Conservation (phyloP, 2,888 invertebrate species). For the Scelioninae gen. 1 region DNA sequence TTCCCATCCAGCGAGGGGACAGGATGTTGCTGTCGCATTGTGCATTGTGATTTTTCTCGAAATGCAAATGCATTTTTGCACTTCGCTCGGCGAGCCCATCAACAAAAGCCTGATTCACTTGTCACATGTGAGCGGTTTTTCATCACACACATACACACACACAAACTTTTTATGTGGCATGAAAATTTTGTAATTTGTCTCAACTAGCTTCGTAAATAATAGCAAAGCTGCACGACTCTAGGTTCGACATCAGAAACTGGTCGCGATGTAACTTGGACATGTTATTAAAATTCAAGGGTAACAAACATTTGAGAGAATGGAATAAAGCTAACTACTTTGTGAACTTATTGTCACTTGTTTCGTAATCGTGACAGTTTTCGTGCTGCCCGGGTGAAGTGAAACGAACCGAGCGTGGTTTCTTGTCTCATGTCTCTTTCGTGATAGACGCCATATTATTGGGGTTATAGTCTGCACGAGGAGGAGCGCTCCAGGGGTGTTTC, state of each 20-base stretch:
- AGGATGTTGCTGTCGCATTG: constrained; percentile 98
- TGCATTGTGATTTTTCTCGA: constrained; percentile 96
- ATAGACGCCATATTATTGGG: constrained; percentile 70
- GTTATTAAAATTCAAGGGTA: constrained; percentile 26
- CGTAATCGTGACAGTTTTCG: not conserved
- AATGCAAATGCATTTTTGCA: constrained; percentile 94
- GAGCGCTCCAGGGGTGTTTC: constrained; percentile 48
- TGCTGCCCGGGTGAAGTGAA: constrained; percentile 1
- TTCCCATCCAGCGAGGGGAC: constrained; percentile 97
- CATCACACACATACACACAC: constrained; percentile 24
- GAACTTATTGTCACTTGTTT: constrained; percentile 1
- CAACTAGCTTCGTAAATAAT: too few relatives aligned
- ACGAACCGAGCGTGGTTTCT: constrained; percentile 1
- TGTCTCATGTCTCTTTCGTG: constrained; percentile 39
- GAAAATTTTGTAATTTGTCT: not conserved
- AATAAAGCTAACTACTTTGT: constrained; percentile 3
- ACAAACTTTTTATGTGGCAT: not conserved
- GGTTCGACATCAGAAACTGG: not conserved
- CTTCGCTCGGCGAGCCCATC: constrained; percentile 63
- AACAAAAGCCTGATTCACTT: constrained; percentile 54
- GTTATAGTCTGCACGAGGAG: constrained; percentile 58
- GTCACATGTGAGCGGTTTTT: constrained; percentile 48
- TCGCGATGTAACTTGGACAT: constrained; percentile 27
- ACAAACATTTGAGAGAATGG: not conserved
- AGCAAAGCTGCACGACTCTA: not conserved